Evolutionary conservation across 2,888 invertebrate species (phyloP).

Genomic region (Dione vanillae): DNA sequence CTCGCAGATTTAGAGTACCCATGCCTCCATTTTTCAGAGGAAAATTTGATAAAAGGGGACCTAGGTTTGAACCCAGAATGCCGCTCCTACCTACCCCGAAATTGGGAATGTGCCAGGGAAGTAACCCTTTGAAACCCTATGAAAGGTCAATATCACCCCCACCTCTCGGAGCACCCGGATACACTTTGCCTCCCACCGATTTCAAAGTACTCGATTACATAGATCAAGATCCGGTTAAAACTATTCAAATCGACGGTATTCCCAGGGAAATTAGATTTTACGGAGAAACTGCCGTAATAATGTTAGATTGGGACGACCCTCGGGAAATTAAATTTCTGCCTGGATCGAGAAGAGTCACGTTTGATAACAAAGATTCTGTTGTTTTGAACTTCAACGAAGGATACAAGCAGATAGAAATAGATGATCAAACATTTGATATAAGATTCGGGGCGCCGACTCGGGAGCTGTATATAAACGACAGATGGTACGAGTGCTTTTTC

Average conservation of each 20-base stretch:
- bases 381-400: conserved; percentile 87
- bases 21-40: conserved; percentile 66
- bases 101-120: conserved; percentile 70
- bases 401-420: conserved; percentile 89
- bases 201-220: conserved; percentile 73
- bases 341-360: conserved; percentile 89
- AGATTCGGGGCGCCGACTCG: conserved; percentile 96
- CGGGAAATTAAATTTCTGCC: conserved; percentile 93
- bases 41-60: conserved; percentile 66
- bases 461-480: conserved; percentile 94
- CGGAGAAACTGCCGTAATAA: conserved; percentile 92
- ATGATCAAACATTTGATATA: conserved; percentile 90
- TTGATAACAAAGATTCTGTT: conserved; percentile 90
- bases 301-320: conserved; percentile 94
- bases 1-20: conserved; percentile 67
- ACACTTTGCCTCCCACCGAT: conserved; percentile 70
- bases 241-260: conserved; percentile 92
- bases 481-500: conserved; percentile 96
- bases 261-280: conserved; percentile 94
- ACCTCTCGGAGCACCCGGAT: conserved; percentile 70
- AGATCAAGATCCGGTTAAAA: conserved; percentile 88
- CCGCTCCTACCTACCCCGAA: conserved; percentile 67
- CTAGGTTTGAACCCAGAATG: conserved; percentile 64
- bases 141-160: conserved; percentile 66
- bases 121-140: conserved; percentile 67